Conservation (phyloP, 2,888 invertebrate genomes). For the Ischnus inquisitorius region DNA sequence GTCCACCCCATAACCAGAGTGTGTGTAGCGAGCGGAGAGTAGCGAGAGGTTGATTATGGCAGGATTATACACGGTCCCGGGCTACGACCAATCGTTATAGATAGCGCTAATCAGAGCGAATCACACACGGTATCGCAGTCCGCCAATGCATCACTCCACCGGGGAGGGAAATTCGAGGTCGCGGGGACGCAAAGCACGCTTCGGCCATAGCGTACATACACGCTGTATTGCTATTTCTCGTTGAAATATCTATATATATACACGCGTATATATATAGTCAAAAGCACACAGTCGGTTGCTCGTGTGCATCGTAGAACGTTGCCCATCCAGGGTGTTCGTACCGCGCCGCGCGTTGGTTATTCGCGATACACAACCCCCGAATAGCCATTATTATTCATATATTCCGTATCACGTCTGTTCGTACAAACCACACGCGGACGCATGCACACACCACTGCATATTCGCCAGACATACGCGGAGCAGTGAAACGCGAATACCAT, state of each 20-base stretch:
- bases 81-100: constrained; percentile 80
- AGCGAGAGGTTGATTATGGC: constrained; percentile 78
- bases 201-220: constrained; percentile 13
- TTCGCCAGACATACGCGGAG: constrained; percentile 21
- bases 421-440: constrained; percentile 77
- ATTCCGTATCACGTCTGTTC: constrained; percentile 85
- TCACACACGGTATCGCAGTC: constrained; percentile 81
- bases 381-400: constrained; percentile 85
- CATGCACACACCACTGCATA: constrained; percentile 27
- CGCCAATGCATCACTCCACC: constrained; percentile 78
- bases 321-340: constrained; percentile 60
- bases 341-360: constrained; percentile 63
- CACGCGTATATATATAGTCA: constrained; percentile 2
- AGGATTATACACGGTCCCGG: constrained; percentile 74
- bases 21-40: constrained; percentile 47
- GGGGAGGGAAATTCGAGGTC: constrained; percentile 37
- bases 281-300: constrained; percentile 48
- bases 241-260: no score
- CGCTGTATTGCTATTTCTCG: constrained; percentile 34
- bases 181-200: constrained; percentile 64
- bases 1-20: constrained; percentile 52
- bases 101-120: constrained; percentile 85
- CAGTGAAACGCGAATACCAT: constrained; percentile 30
- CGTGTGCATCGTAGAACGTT: constrained; percentile 48
- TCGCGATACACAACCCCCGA: constrained; percentile 76